Conservation (phyloP, 2,113 vertebrate genomes). For the Semnornis frantzii region DNA sequence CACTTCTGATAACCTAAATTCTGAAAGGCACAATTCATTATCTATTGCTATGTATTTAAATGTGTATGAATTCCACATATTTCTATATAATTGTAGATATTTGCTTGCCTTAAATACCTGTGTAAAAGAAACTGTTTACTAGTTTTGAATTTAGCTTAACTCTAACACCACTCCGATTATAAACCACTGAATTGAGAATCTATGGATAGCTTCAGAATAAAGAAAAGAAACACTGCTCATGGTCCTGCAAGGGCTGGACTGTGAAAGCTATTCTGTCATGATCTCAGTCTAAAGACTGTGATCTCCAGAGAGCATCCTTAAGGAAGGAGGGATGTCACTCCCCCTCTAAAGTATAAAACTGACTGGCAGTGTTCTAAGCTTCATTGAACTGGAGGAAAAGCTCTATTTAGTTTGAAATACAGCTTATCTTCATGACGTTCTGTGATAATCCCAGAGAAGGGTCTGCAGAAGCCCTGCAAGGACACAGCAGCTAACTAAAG, state of each 20-base stretch:
- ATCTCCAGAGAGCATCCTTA: not conserved
- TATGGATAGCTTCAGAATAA: not conserved
- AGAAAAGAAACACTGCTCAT: not conserved
- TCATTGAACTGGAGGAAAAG: not conserved
- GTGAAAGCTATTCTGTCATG: accelerated
- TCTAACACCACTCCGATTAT: slow-evolving; percentile 21
- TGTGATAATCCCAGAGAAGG: not conserved
- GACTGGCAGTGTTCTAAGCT: not conserved
- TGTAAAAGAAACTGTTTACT: slow-evolving; percentile 39
- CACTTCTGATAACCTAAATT: not conserved
- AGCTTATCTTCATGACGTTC: not conserved
- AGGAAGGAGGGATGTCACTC: not conserved
- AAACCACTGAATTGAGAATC: not conserved
- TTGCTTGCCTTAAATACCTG: slow-evolving; percentile 39
- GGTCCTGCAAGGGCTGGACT: not conserved
- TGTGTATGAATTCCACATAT: slow-evolving; percentile 9
- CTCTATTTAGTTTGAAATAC: not conserved
- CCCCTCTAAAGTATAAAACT: not conserved
- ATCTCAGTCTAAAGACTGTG: not conserved
- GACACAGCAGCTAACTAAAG: not conserved
- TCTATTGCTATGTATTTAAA: slow-evolving; percentile 25
- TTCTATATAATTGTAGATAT: slow-evolving; percentile 34
- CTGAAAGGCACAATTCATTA: slow-evolving; percentile 2
- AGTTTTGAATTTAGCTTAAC: slow-evolving; percentile 43
- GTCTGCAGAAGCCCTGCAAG: not conserved